Base-by-base conservation (phyloP, 1,140 invertebrate genomes). In the Zophobas morio region DNA sequence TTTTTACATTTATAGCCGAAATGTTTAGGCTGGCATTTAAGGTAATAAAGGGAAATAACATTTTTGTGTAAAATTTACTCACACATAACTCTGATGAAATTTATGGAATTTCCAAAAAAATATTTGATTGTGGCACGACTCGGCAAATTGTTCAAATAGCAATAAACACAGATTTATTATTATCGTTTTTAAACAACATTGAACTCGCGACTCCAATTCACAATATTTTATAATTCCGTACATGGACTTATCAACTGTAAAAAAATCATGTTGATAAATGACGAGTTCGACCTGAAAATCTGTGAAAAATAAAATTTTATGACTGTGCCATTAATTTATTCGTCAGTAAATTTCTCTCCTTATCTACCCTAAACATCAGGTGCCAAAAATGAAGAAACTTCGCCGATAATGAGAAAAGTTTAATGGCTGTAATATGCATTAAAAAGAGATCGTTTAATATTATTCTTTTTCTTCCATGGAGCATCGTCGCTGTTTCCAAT, bases 311-410 rank as follows among this genome's bases (percentile, higher is more conserved):
- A 66, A 66, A 66, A 66, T 66, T 66, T 66, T 66, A 66, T 42
- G 60, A 66, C 33, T 66, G 39, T 3, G 20, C 37, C 60, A 66
- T 66, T 66, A 66, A 66, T 66, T 66, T 66, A 66, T 66, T 66
- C 60, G 60, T 66, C 60, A 66, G 60, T 66, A 66, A 66, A 66
- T 66, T 66, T 47, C 60, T 20, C 39, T 66, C 42, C 60, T 66
- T 66, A 66, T 66, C 60, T 66, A 66, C 39, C 60, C 60, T 66
- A 66, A 66, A 66, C 39, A 66, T 66, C 60, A 66, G 60, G 60
- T 66, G 60, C 60, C 60, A 66, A 66, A 66, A 66, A 66, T 42
- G 60, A 66, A 66, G 60, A 66, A 66, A 66, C 60, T 66, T 66
- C 39, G 1, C 60, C 39, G 39, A 66, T 66, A 66, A 66, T 66